Evolutionary conservation across 2,888 invertebrate species (phyloP).

Genomic region (Drosophila prolongata): DNA sequence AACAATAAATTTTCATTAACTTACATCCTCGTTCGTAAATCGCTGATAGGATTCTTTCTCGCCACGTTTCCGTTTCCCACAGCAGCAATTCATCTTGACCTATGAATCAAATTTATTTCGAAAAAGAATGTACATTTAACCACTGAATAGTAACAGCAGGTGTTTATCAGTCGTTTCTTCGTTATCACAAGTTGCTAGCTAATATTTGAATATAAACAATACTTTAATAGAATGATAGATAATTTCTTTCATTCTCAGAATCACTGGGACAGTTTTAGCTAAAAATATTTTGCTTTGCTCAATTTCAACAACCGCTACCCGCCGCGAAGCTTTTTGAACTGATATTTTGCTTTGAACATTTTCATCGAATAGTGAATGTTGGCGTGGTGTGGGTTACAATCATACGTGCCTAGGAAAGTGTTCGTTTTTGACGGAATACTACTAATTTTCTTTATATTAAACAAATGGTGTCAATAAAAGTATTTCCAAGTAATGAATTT

Average conservation of each 20-base stretch:
- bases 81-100: slow-evolving; percentile 48
- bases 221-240: neutral
- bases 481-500: neutral
- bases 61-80: slow-evolving; percentile 48
- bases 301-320: slow-evolving; percentile 43
- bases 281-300: slow-evolving; percentile 24
- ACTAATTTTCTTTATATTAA: neutral
- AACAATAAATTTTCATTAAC: slow-evolving; percentile 9
- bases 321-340: slow-evolving; percentile 50
- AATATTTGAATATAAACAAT: slow-evolving; percentile 1
- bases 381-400: neutral
- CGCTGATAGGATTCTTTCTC: slow-evolving; percentile 32
- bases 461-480: no score
- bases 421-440: neutral
- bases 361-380: slow-evolving; percentile 16
- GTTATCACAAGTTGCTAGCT: neutral
- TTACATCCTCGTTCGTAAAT: slow-evolving; percentile 46
- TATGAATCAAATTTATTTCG: neutral
- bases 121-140: no score
- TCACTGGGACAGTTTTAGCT: slow-evolving; percentile 5
- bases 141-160: neutral
- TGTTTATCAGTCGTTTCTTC: slow-evolving; percentile 1
- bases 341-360: slow-evolving; percentile 34
- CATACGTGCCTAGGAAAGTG: neutral
- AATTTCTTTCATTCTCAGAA: neutral